Conservation (phyloP, 1,140 invertebrate species). For the Drosophila subobscura region DNA sequence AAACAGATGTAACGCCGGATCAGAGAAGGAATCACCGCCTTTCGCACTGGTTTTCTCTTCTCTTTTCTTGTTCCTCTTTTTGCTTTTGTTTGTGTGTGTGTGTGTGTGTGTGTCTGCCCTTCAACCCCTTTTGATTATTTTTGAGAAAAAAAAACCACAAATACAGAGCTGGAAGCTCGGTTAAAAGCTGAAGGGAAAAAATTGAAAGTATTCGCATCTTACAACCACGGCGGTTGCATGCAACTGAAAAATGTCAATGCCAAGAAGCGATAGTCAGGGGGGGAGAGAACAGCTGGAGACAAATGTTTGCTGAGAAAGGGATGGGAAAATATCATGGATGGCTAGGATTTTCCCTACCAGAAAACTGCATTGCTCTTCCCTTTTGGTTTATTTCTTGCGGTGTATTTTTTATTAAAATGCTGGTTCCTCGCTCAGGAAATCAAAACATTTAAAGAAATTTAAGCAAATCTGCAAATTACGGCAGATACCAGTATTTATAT, state of each 20-base stretch:
- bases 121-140: slow-evolving; percentile 72
- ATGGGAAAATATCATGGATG: too few species aligned
- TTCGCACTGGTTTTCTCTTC: slow-evolving; percentile 1
- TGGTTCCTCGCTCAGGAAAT: too few species aligned
- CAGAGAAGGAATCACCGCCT: slow-evolving; percentile 34
- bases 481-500: too few species aligned
- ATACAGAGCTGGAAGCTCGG: not conserved
- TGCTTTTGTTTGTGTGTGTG: not conserved
- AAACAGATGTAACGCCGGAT: slow-evolving; percentile 64
- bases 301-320: slow-evolving; percentile 18
- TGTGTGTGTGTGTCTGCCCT: slow-evolving; percentile 19
- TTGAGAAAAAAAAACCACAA: slow-evolving; percentile 38
- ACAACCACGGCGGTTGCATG: slow-evolving; percentile 37
- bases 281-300: slow-evolving; percentile 15
- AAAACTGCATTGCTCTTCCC: too few species aligned
- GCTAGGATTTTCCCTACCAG: too few species aligned
- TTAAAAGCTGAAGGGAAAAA: slow-evolving; percentile 19
- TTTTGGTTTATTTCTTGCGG: too few species aligned
- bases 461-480: too few species aligned
- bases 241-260: slow-evolving; percentile 57
- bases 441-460: too few species aligned
- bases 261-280: slow-evolving; percentile 28
- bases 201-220: slow-evolving; percentile 62
- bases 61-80: too few species aligned
- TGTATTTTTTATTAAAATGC: too few species aligned